A percentile compares a stretch with the other conserved stretches of the same genome.
These are phyloP conservation scores for Hybos culiciformis DNA, from an alignment of 2,888 invertebrate species.

Conservation along the genomic window DNA sequence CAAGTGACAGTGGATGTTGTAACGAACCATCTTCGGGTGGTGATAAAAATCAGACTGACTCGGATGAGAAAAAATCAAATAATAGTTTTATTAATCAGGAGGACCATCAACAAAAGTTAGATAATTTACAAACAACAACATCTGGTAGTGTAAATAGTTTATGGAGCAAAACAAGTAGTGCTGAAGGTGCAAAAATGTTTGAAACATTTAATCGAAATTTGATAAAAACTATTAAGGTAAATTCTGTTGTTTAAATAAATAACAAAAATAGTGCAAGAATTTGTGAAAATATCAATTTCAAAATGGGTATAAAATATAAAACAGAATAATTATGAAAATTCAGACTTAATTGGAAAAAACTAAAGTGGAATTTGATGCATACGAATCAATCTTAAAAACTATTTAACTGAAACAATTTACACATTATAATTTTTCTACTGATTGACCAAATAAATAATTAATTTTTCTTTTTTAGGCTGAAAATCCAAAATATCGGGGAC, in stretches of 20 bases:
- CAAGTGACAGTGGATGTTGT: too few species aligned
- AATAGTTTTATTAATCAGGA: constrained; percentile 16
- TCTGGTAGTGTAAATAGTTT: constrained; percentile 34
- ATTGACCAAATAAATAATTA: background rate
- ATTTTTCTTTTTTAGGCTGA: constrained; percentile 27
- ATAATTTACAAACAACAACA: constrained; percentile 19
- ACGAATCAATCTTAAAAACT: too few species aligned
- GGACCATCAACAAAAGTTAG: constrained; percentile 14
- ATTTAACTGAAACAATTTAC: too few species aligned
- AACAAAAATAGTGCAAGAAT: background rate
- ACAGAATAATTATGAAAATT: too few species aligned
- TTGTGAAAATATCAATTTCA: too few species aligned
- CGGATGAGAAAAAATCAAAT: too few species aligned
- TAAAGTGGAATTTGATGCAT: too few species aligned
- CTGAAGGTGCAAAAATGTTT: constrained; percentile 35
- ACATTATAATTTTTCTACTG: too few species aligned
- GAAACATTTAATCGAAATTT: constrained; percentile 36
- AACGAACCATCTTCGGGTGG: constrained; percentile 13
- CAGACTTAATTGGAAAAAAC: too few species aligned
- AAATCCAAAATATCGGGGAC: constrained; percentile 41
- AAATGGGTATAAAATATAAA: too few species aligned
- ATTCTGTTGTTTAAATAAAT: background rate
- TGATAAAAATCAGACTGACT: constrained; percentile 3
- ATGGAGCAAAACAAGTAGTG: constrained; percentile 35
- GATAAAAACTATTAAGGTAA: constrained; percentile 36